Base-by-base conservation (phyloP, 2,113 vertebrate genomes). In the Conger conger region DNA sequence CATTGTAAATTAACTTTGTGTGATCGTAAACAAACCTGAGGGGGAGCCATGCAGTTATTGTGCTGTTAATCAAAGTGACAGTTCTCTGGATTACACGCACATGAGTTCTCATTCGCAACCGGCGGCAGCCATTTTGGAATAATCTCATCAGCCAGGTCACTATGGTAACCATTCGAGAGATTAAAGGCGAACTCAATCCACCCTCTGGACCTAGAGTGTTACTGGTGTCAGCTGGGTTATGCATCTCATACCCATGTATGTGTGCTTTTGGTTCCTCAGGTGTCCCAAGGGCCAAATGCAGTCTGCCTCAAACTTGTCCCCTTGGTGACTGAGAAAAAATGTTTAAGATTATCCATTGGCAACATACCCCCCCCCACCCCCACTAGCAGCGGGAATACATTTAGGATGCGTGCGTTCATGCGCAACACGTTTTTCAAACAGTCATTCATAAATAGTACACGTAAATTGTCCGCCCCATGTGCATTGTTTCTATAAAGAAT, bases 11-110 rank as follows among this genome's bases (percentile, higher is more conserved):
- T n/a, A 73, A 33, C 2, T 73, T 73, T 33, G 60, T 27, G 23
- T 73, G 68, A 73, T 73, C n/a, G n/a, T n/a, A 73, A 33, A n/a
- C 68, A 73, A 73, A 73, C 68, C 27, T 33, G 68, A 73, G 68
- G n/a, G 8, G n/a, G 68, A n/a, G 68, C 33, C n/a, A 33, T 73
- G 27, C 45, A 13, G 30, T 73, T 73, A 73, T 7, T 73, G n/a
- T 73, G n/a, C 13, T 33, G 68, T 63, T 63, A 63, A 63, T 63
- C 57, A 63, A 63, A 63, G 20, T 73, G 68, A 13, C 68, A 73
- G 9, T 73, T 33, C n/a, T 30, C n/a, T 73, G 68, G 27, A 73
- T 73, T 73, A 11, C n/a, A 73, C 9, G n/a, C 27, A 33, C 68
- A 11, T 20, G 68, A 73, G 9, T 63, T n/a, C n/a, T n/a, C 60